Evolutionary conservation across 2,888 invertebrate species (phyloP).

Genomic region (Sceliomorpha sp.): DNA sequence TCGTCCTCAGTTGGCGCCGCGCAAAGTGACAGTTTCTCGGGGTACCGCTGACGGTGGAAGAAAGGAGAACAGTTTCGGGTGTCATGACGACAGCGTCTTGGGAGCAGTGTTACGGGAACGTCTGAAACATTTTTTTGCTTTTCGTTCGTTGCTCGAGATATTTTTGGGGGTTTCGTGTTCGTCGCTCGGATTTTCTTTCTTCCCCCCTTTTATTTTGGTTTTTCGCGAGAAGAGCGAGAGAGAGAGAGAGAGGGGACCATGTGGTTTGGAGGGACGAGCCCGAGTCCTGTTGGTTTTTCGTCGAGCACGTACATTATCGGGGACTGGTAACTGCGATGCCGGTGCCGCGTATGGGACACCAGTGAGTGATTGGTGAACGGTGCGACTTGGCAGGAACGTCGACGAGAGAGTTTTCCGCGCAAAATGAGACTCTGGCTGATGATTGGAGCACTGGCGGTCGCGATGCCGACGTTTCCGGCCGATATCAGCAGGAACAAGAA

Average conservation of each 20-base stretch:
- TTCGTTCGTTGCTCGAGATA: too few relatives aligned
- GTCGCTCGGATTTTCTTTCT: not conserved
- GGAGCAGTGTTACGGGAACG: too few relatives aligned
- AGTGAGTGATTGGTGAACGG: conserved; percentile 55
- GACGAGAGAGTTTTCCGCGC: conserved; percentile 1
- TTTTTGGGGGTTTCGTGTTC: too few relatives aligned
- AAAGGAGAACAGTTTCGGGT: conserved; percentile 8
- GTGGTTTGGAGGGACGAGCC: conserved; percentile 10
- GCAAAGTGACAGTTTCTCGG: conserved; percentile 5
- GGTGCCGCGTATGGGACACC: conserved; percentile 30
- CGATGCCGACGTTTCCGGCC: conserved; percentile 81
- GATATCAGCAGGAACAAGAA: conserved; percentile 82
- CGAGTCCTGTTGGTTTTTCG: not conserved
- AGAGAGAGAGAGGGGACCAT: conserved; percentile 2
- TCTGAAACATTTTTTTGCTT: too few relatives aligned
- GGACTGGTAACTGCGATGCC: conserved; percentile 27
- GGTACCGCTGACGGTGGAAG: too few relatives aligned
- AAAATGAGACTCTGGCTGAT: conserved; percentile 77
- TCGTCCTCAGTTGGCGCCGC: too few relatives aligned
- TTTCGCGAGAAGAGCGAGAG: too few relatives aligned
- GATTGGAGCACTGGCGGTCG: conserved; percentile 80
- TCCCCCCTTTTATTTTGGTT: too few relatives aligned
- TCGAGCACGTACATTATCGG: conserved; percentile 1
- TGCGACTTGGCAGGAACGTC: conserved; percentile 13
- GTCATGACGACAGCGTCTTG: too few relatives aligned